Conservation (phyloP, 2,888 invertebrate species). For the Coenonympha glycerion region DNA sequence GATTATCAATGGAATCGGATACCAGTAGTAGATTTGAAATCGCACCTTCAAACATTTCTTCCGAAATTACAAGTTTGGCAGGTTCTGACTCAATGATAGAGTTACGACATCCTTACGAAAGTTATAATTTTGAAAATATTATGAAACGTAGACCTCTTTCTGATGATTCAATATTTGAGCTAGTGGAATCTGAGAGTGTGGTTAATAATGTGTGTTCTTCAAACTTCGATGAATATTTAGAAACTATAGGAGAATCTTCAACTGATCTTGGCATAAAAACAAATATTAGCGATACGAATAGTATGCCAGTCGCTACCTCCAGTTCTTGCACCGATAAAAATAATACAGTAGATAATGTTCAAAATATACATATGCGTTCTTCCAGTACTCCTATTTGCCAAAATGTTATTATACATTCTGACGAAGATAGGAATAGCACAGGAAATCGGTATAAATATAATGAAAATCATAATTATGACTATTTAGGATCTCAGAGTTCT, state of each 20-base stretch:
- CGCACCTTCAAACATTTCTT: conserved; percentile 57
- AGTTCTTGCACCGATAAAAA: conserved; percentile 13
- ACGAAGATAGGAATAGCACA: conserved; percentile 33
- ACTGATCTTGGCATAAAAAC: conserved; percentile 34
- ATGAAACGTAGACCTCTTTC: conserved; percentile 84
- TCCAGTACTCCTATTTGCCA: conserved; percentile 53
- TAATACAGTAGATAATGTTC: conserved; percentile 4
- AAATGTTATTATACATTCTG: conserved; percentile 32
- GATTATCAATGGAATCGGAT: conserved; percentile 67
- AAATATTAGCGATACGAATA: conserved; percentile 13
- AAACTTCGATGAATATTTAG: conserved; percentile 81
- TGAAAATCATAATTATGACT: conserved; percentile 48
- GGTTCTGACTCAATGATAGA: conserved; percentile 73
- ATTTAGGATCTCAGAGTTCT: conserved; percentile 57
- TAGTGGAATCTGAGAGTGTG: conserved; percentile 77
- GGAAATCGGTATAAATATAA: conserved; percentile 41
- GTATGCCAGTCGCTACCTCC: conserved; percentile 16
- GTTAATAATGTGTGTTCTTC: conserved; percentile 64
- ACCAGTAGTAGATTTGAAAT: conserved; percentile 71
- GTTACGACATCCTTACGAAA: conserved; percentile 61
- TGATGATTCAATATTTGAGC: conserved; percentile 82
- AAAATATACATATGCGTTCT: conserved; percentile 37
- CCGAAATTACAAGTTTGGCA: conserved; percentile 61
- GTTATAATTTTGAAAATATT: conserved; percentile 76
- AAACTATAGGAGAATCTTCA: conserved; percentile 76